Conservation (phyloP, 2,113 vertebrate species). For the Romanogobio albipinnatus region DNA sequence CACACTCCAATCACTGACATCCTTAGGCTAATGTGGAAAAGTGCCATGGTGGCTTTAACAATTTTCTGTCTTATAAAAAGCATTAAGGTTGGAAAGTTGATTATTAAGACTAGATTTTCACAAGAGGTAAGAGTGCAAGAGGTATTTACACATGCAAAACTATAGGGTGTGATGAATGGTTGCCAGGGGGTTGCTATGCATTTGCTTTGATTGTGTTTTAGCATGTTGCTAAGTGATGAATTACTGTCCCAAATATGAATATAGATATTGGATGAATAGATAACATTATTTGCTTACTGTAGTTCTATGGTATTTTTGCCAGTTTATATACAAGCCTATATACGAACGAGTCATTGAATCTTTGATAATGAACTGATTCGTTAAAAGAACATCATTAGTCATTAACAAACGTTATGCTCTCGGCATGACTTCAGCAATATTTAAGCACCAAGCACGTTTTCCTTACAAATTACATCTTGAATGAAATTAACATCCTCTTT, state of each 20-base stretch:
- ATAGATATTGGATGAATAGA: not conserved
- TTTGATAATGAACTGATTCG: too few relatives aligned
- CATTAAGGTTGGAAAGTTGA: slow-evolving; percentile 4
- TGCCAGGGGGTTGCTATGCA: not conserved
- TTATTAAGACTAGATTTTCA: slow-evolving; percentile 15
- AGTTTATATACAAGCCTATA: too few relatives aligned
- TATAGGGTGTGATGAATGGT: not conserved
- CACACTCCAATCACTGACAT: slow-evolving; percentile 30
- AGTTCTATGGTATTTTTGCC: too few relatives aligned
- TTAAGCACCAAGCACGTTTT: too few relatives aligned
- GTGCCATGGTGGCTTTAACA: slow-evolving; percentile 9
- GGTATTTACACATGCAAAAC: not conserved
- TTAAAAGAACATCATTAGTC: too few relatives aligned
- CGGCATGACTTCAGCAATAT: too few relatives aligned
- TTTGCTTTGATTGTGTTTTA: not conserved
- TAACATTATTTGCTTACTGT: too few relatives aligned
- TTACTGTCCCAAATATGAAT: not conserved
- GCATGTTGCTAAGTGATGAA: not conserved
- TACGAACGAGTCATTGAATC: too few relatives aligned
- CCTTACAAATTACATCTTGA: too few relatives aligned
- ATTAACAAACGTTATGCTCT: too few relatives aligned
- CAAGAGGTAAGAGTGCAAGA: not conserved
- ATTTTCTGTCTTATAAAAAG: slow-evolving; percentile 16
- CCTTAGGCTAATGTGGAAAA: slow-evolving; percentile 13
- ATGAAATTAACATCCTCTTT: too few relatives aligned